Conservation (phyloP, 2,113 vertebrate species). For the Actenoides hombroni region DNA sequence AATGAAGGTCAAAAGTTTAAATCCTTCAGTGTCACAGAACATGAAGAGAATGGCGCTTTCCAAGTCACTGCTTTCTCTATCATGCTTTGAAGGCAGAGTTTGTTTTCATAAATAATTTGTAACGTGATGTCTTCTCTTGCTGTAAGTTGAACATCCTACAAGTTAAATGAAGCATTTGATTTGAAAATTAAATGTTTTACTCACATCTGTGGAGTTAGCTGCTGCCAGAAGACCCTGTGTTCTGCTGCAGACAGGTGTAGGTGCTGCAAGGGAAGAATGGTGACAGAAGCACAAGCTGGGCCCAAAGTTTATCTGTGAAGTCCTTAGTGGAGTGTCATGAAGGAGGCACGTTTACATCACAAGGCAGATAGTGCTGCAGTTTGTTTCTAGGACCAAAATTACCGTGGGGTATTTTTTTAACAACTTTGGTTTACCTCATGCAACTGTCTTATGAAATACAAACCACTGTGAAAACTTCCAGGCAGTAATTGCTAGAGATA, state of each 20-base stretch:
- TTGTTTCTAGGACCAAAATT: neutral
- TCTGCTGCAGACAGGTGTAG: neutral
- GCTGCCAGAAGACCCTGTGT: neutral
- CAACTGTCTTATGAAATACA: neutral
- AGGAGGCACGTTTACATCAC: fast-evolving
- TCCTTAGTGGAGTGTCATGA: neutral
- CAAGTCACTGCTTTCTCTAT: neutral
- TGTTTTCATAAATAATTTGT: neutral
- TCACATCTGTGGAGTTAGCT: neutral
- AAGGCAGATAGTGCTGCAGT: neutral
- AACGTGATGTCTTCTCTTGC: neutral
- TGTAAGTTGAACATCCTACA: neutral
- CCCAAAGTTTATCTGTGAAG: neutral
- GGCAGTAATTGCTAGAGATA: neutral
- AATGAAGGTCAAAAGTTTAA: neutral
- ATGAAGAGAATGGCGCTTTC: neutral
- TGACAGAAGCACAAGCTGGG: neutral
- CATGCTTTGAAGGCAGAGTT: neutral
- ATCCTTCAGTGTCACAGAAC: neutral
- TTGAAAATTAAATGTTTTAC: neutral
- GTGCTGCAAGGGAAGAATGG: neutral
- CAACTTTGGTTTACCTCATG: neutral
- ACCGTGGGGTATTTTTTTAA: neutral
- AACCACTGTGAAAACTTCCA: constrained; percentile 25
- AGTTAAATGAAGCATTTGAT: neutral